Base-by-base conservation (phyloP, 2,797 vertebrate genomes). In the Luscinia luscinia region DNA sequence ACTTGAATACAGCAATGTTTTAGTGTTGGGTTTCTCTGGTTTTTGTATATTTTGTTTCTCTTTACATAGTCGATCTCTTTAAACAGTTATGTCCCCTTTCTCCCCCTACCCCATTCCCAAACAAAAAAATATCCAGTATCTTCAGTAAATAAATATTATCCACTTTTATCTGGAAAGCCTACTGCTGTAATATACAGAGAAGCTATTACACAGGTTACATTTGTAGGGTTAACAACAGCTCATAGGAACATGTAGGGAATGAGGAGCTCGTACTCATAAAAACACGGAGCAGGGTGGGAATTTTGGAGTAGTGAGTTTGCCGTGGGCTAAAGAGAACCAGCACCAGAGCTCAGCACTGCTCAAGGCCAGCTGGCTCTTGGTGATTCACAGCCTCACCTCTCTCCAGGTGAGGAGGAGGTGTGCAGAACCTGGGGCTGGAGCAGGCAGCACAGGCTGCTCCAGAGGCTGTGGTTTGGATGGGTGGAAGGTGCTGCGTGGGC, bases 131-230 rank as follows among this genome's bases (percentile, higher is more conserved):
- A 95, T 40, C 92, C 93, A 90, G 14, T 89, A 94, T 96, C 94
- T 96, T 94, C 70, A 95, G 95, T 96, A 97, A 97, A 96, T 96
- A 96, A 97, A 97, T 95, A 97, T 94, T 86, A 94, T 94, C 95
- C 94, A 89, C 74, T 93, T 97, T 97, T 73, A 79, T 91, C 90
- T 89, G 92, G 94, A 96, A 81, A 91, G 94, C 91, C 95, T 93
- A 94, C 72, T 87, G 95, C 86, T 88, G 94, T 92, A 97, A 92
- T 89, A 95, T 94, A 94, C 85, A 85, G 95, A 96, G 92, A 92
- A 64, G 94, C 96, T 90, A 93, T 81, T 73, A 95, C 92, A 94
- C 73, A 54, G 90, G 85, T 96, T 96, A 95, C 19, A 2, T 59
- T 41, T 66, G 83, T 90, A 85, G 90, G 74, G 80, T 75, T 86